Conservation (phyloP, 2,113 vertebrate genomes). For the Lethenteron reissneri region DNA sequence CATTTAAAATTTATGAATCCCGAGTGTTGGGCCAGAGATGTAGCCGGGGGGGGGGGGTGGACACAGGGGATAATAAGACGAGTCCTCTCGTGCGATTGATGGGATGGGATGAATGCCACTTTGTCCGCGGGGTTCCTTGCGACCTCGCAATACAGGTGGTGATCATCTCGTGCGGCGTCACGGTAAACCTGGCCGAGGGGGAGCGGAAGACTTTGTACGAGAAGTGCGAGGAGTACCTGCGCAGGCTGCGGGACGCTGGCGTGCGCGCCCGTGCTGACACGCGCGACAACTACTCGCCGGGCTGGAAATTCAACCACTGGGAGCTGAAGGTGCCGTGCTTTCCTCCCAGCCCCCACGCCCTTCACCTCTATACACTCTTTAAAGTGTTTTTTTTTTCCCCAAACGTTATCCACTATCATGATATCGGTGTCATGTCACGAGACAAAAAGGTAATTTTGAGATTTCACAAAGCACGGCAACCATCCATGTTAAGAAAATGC, state of each 20-base stretch:
- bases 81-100: neutral
- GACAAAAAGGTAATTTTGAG: too few species aligned
- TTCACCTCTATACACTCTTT: too few species aligned
- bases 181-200: constrained; percentile 50
- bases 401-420: too few species aligned
- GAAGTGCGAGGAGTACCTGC: constrained; percentile 50
- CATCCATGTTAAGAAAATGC: too few species aligned
- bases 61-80: too few species aligned
- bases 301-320: constrained; percentile 99
- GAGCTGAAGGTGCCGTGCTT: constrained; percentile 55
- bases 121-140: neutral
- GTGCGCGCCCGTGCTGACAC: constrained; percentile 47
- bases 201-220: constrained; percentile 46
- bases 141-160: constrained; percentile 32
- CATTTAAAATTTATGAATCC: too few species aligned
- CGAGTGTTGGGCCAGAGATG: too few species aligned
- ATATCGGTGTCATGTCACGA: too few species aligned
- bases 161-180: constrained; percentile 84
- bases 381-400: neutral
- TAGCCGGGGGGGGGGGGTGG: neutral
- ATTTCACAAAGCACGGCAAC: too few species aligned
- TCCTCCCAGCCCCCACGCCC: too few species aligned
- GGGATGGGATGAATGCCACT: neutral
- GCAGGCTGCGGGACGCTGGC: constrained; percentile 25
- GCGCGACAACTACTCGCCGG: constrained; percentile 87